Conservation (phyloP, 2,888 invertebrate species). For the Dynastes grantii region DNA sequence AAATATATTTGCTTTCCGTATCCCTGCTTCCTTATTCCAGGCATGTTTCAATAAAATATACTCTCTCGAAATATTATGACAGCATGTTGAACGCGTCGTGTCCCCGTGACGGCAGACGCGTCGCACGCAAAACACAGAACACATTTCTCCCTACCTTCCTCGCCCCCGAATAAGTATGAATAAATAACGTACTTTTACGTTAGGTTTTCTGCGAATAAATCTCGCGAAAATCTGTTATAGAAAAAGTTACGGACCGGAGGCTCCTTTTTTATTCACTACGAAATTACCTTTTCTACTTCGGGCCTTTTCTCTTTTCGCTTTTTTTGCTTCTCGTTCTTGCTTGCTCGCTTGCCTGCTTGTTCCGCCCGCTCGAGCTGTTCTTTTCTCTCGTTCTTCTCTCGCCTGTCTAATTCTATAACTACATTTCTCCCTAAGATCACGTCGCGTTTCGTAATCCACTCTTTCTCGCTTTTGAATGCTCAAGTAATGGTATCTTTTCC, state of each 20-base stretch:
- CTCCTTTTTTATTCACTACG: slow-evolving; percentile 43
- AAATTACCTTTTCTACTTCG: slow-evolving; percentile 48
- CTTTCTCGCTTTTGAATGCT: slow-evolving; percentile 45
- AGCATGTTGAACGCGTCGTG: slow-evolving; percentile 17
- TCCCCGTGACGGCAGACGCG: slow-evolving; percentile 3
- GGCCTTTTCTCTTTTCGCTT: slow-evolving; percentile 12
- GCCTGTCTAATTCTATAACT: slow-evolving; percentile 50
- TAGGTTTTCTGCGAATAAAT: slow-evolving; percentile 46
- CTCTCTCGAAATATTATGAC: slow-evolving; percentile 23
- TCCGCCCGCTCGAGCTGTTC: not conserved
- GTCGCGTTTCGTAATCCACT: slow-evolving; percentile 44
- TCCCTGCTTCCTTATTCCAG: not conserved
- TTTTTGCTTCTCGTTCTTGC: not conserved
- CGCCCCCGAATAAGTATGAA: slow-evolving; percentile 34
- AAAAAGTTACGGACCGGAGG: slow-evolving; percentile 38
- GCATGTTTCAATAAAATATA: slow-evolving; percentile 22
- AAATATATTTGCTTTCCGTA: not conserved
- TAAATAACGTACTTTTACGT: slow-evolving; percentile 42
- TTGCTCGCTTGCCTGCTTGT: slow-evolving; percentile 30
- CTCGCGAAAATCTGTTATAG: slow-evolving; percentile 46
- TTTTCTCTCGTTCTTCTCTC: slow-evolving; percentile 19
- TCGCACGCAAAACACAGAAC: slow-evolving; percentile 11
- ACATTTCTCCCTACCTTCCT: not conserved
- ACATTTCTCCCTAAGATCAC: slow-evolving; percentile 47
- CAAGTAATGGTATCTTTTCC: slow-evolving; percentile 39